A percentile compares a stretch with the other conserved stretches of the same genome.
These are phyloP conservation scores for Brenthis daphne DNA, from an alignment of 2,888 invertebrate species.

Conservation along the genomic window DNA sequence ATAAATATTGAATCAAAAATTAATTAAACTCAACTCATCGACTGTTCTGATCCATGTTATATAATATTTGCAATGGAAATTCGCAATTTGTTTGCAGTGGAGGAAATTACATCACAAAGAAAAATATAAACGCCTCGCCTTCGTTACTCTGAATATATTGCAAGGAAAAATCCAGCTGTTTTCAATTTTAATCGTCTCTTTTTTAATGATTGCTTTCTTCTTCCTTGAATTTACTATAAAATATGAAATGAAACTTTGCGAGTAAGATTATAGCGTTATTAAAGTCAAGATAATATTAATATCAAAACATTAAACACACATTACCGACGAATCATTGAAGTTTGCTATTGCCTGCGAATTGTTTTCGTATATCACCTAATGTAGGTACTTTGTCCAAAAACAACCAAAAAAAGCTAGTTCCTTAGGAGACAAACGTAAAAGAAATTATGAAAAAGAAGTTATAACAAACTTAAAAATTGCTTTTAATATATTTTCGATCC, in stretches of 20 bases:
- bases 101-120: constrained; percentile 33
- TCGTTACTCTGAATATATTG: constrained; percentile 35
- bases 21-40: constrained; percentile 7
- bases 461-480: no score
- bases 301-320: no score
- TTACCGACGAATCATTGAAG: no score
- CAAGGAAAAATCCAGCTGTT: constrained; percentile 35
- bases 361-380: no score
- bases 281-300: not conserved
- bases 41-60: constrained; percentile 7
- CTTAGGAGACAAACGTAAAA: no score
- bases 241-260: constrained; percentile 1
- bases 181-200: constrained; percentile 27
- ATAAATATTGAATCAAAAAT: constrained; percentile 10
- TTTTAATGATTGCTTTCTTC: constrained; percentile 20
- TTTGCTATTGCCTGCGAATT: no score
- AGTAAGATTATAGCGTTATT: constrained; percentile 1
- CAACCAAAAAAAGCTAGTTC: no score
- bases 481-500: no score
- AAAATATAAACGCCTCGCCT: constrained; percentile 31
- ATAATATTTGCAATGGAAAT: constrained; percentile 33
- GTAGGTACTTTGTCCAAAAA: no score
- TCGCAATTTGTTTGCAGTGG: constrained; percentile 30
- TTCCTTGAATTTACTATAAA: constrained; percentile 11
- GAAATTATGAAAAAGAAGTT: no score